Evolutionary conservation across 2,888 invertebrate species (phyloP).

Genomic region (Catonia carolina): DNA sequence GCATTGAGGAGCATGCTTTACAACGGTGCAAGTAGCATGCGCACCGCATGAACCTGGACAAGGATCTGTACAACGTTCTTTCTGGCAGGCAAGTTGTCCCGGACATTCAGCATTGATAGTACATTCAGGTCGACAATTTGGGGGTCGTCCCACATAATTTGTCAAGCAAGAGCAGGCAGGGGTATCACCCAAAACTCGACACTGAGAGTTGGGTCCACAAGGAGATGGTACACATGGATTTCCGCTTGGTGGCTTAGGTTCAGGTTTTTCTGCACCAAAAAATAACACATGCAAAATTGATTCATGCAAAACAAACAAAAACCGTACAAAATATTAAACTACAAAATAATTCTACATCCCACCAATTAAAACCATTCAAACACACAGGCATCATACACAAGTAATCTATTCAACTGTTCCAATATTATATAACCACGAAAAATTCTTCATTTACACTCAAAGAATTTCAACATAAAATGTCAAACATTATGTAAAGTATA

Average conservation of each 20-base stretch:
- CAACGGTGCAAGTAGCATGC: slow-evolving; percentile 56
- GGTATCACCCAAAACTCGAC: slow-evolving; percentile 46
- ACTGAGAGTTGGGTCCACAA: slow-evolving; percentile 53
- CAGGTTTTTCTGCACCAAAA: slow-evolving; percentile 10
- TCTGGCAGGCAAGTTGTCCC: slow-evolving; percentile 47
- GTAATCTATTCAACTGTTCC: no score
- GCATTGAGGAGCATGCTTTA: slow-evolving; percentile 49
- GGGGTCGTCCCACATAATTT: slow-evolving; percentile 55
- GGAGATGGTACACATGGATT: slow-evolving; percentile 74
- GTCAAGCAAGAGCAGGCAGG: slow-evolving; percentile 51
- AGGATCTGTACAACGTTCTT: slow-evolving; percentile 52
- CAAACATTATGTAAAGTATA: no score
- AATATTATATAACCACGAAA: no score
- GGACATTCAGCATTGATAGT: slow-evolving; percentile 50
- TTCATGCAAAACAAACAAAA: neutral
- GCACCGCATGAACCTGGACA: slow-evolving; percentile 62
- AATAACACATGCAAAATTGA: slow-evolving; percentile 18
- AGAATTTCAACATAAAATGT: no score
- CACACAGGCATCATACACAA: no score
- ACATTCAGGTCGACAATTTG: slow-evolving; percentile 61
- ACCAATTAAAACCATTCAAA: no score
- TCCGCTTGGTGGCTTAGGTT: slow-evolving; percentile 38
- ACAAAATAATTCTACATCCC: no score
- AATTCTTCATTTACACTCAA: no score
- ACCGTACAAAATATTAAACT: neutral